Evolutionary conservation across 2,113 vertebrate species (phyloP).

Genomic region (Loxodonta africana): DNA sequence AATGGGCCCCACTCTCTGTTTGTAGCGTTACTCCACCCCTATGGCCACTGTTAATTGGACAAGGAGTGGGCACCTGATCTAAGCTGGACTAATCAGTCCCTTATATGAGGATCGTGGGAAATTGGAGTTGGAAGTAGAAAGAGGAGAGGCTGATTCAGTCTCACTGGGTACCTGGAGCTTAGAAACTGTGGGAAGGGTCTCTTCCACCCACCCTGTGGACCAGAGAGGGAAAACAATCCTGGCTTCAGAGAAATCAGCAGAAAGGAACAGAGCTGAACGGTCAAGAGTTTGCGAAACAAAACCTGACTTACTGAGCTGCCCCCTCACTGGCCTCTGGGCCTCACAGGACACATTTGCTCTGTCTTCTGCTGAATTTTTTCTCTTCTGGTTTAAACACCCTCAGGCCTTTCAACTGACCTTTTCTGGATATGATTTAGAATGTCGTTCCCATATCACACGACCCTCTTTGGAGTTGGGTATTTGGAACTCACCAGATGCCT

Average conservation of each 20-base stretch:
- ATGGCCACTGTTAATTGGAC: not conserved
- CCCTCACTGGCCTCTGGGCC: not conserved
- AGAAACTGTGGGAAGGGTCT: not conserved
- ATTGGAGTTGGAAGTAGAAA: not conserved
- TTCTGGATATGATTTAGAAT: not conserved
- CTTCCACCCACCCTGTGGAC: not conserved
- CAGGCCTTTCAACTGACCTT: not conserved
- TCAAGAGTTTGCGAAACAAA: not conserved
- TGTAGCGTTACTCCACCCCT: not conserved
- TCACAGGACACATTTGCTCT: not conserved
- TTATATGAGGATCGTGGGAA: not conserved
- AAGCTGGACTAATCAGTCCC: not conserved
- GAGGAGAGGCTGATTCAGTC: too few species aligned
- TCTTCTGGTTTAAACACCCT: not conserved
- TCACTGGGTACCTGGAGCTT: not conserved
- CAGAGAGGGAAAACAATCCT: not conserved
- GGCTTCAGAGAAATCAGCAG: not conserved
- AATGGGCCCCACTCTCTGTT: not conserved
- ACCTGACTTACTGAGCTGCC: not conserved
- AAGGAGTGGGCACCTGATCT: not conserved
- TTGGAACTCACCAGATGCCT: not conserved
- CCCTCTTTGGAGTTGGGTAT: not conserved
- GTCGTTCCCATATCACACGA: not conserved
- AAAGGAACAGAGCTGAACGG: not conserved
- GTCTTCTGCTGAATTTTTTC: not conserved